These are phyloP conservation scores for Daubentonia madagascariensis DNA, from an alignment of 2,113 vertebrate species.

Conservation along the genomic window DNA sequence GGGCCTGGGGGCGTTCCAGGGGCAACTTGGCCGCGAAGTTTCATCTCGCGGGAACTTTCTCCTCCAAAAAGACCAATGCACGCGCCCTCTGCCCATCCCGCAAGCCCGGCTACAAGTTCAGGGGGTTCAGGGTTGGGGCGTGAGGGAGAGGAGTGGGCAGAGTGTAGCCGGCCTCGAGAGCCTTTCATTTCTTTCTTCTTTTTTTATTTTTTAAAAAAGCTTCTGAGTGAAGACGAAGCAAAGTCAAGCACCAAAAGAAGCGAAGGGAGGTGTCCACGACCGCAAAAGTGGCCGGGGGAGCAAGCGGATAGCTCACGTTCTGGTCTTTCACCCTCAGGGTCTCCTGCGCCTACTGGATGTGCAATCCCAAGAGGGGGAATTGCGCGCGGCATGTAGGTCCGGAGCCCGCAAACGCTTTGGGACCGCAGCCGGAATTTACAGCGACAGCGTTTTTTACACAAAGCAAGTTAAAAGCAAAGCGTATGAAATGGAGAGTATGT, in stretches of 20 bases:
- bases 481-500: neutral
- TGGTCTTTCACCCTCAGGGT: neutral
- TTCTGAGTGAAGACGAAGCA: neutral
- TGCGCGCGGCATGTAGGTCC: rapidly evolving
- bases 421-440: neutral
- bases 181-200: neutral
- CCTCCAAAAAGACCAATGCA: neutral
- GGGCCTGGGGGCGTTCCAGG: neutral
- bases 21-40: neutral
- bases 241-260: neutral
- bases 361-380: neutral
- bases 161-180: neutral
- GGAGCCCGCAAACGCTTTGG: neutral
- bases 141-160: neutral
- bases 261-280: neutral
- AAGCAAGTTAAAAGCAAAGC: neutral
- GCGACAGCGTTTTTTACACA: neutral
- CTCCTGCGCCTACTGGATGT: neutral
- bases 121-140: neutral
- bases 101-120: neutral
- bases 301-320: rapidly evolving
- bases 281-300: rapidly evolving
- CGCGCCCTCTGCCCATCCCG: neutral
- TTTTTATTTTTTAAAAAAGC: neutral
- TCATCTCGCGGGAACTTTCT: neutral